Evolutionary conservation across 2,797 vertebrate species (phyloP), one percentile per base, ranked within the genome.

Genomic region (Enteromius mattozi): DNA sequence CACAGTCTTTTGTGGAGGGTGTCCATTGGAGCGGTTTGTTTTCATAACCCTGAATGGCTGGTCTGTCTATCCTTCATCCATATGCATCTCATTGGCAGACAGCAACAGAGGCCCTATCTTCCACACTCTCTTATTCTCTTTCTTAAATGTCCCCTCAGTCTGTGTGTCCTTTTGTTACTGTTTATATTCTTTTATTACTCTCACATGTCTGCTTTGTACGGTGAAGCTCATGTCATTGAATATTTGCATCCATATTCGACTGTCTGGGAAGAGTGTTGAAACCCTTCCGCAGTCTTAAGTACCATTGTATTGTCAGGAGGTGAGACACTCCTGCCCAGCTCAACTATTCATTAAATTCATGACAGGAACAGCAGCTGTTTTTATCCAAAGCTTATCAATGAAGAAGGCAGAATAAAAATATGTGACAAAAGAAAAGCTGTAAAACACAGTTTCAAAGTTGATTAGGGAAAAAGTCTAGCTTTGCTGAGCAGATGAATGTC

Each of bases 101-200:
- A 85, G 68, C 51, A 77, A 51, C 81, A 88, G 80, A 81, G 49
- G 74, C 27, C 40, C 71, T 81, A 40, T 78, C 83, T 72, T 88
- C 65, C 86, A 87, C 74, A 84, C 63, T 56, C 71, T 42, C 45
- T 63, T 47, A 85, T 65, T 89, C 56, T 72, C 19, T 81, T 42
- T 82, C 10, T 49, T 85, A 82, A 84, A 40, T 63, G 86, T 77
- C 74, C 56, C 85, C 78, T 77, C 59, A 70, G 69, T 76, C 85
- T 70, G 42, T 87, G 65, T 81, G 56, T n/a, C 87, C 37, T 71
- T 80, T 76, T 65, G 56, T 90, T 84, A 27, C 21, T n/a, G 21
- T 72, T 89, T 80, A 74, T 86, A 68, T 87, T 80, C 63, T 86
- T 54, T 76, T 88, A 54, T 70, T 83, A 85, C 80, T 90, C 77